Evolutionary conservation across 2,888 invertebrate genomes (phyloP), one percentile per base, ranked within the genome.

Genomic region (Falcaria lacertinaria): DNA sequence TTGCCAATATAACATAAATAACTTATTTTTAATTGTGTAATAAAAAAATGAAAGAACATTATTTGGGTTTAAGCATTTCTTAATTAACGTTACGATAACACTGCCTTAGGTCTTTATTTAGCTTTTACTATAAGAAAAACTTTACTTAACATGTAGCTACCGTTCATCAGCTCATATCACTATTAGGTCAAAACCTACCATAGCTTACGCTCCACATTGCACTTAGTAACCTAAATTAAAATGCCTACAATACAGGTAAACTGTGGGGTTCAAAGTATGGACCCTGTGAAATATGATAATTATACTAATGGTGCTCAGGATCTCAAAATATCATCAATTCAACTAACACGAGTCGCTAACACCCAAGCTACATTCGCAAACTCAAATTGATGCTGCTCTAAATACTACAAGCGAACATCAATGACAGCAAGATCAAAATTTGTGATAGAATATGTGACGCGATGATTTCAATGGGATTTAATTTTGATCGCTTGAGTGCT

Each of bases 281-380:
- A 43, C 45, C 57, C 58, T 60, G 58, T n/a, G n/a, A 53, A 44
- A 41, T 39, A 52, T 50, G 44, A 52, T 49, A 47, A 51, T 62
- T 66, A 62, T 57, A 60, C 60, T 61, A 64, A 34, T 51, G 59
- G 66, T 67, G 67, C 63, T 58, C 60, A 51, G 49, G 57, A 57
- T 62, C 45, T 54, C 42, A 48, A 45, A 40, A 25, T 19, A 17
- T 16, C 28, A 43, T 48, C 40, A 47, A 39, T 45, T 45, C 44
- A 54, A 48, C 28, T 28, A 41, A 45, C 45, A 47, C 44, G 36
- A 42, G 38, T 39, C 17, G 39, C 33, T 22, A 37, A 37, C 25
- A 25, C 13, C 37, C 14, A 22, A 22, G 7, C 22, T 7, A 22
- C 22, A 2, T 7, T 22, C 22, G 11, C 28, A 28, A 2, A 28